Base-by-base conservation (phyloP, 2,888 invertebrate genomes). In the Octonoba sinensis region DNA sequence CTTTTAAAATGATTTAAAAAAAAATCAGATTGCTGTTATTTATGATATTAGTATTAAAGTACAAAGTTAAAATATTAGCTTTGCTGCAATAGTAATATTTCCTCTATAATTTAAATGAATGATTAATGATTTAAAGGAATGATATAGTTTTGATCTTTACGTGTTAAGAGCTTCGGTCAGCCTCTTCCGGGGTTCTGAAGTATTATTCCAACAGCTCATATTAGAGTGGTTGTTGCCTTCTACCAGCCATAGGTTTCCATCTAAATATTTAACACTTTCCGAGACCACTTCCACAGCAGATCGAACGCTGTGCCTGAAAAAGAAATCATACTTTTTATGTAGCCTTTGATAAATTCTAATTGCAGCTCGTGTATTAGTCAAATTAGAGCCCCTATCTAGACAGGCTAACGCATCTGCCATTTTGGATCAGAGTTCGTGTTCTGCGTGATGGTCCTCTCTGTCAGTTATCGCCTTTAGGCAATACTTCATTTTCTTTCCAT, bases 231-330 rank as follows among this genome's bases (percentile, higher is more conserved):
- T 60, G 16, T 51, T 36, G 1, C 27, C 47, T 24, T 71, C 67
- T 3, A 71, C 64, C 8, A 76, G 20, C 24, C 65, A 57, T 16
- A 57, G 44, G 36, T 82, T 82, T 20, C 76, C 82, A 15, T 76
- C 82, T 11, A 82, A 49, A 47, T 82, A 82, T 44, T 70, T 69
- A 0, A 67, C 67, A 20, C 82, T 76, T 27, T 82, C 82, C 0
- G 72, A 62, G 6, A 82, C 72, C 12, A 82, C 72, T 20, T 82
- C 82, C 60, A 82, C 47, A 6, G 67, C 72, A n/a, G 82, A 73
- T 13, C 82, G 76, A 0, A 82, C 82, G 62, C 82, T 82, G 60
- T 82, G 82, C 24, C 82, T 82, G 44, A 0, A 18, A 54, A 49
- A 54, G 16, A 16, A 64, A 24, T 36, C 13, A 16, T 3, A 65